Evolutionary conservation across 1,140 invertebrate species (phyloP).

Genomic region (Plodia interpunctella): DNA sequence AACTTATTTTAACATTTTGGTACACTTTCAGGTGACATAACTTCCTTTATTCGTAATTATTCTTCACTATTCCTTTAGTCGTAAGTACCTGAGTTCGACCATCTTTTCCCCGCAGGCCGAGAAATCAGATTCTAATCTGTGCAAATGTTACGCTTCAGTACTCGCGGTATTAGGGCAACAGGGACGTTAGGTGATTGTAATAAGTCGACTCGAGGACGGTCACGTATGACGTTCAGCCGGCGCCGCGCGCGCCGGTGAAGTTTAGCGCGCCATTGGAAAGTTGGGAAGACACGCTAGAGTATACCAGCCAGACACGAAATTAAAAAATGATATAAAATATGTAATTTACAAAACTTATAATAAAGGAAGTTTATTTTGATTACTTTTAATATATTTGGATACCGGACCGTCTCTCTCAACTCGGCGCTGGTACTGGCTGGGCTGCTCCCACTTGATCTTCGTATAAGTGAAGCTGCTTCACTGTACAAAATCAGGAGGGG

Average conservation of each 20-base stretch:
- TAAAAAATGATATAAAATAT: too few species aligned
- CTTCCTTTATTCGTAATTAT: too few species aligned
- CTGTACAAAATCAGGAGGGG: not conserved
- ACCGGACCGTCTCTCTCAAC: slow-evolving; percentile 26
- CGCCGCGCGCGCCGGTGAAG: not conserved
- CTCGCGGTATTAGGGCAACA: not conserved
- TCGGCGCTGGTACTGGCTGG: slow-evolving; percentile 23
- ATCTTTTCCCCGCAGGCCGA: not conserved
- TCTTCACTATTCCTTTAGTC: too few species aligned
- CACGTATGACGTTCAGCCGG: not conserved
- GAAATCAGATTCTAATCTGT: slow-evolving; percentile 7
- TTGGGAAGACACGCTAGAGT: too few species aligned
- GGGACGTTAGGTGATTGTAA: slow-evolving; percentile 1
- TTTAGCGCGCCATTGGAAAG: too few species aligned
- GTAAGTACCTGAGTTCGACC: not conserved
- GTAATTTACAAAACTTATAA: too few species aligned
- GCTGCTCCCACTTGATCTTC: not conserved
- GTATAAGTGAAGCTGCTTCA: not conserved
- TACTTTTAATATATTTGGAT: too few species aligned
- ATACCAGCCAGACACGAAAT: too few species aligned
- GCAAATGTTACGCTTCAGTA: slow-evolving; percentile 5
- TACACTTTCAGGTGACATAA: too few species aligned
- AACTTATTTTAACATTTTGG: too few species aligned
- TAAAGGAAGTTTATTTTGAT: too few species aligned
- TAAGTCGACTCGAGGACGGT: not conserved